Conservation (phyloP, 2,797 vertebrate genomes). For the Siniperca undulata region DNA sequence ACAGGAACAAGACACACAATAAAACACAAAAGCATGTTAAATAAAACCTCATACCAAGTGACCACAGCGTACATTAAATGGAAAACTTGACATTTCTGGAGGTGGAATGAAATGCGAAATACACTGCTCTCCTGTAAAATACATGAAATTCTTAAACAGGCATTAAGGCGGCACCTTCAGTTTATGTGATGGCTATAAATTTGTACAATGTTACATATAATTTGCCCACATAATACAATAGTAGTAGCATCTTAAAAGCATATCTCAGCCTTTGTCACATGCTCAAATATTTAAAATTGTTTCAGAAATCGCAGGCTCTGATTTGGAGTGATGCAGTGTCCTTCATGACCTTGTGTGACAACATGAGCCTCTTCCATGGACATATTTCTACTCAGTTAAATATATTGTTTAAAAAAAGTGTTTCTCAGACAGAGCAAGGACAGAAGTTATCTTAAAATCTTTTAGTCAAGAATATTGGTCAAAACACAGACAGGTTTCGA, state of each 20-base stretch:
- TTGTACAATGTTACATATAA: background rate
- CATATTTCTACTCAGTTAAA: slow-evolving; percentile 4
- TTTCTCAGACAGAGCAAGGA: background rate
- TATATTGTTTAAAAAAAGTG: background rate
- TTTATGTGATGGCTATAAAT: background rate
- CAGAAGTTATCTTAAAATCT: background rate
- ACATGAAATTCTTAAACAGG: slow-evolving; percentile 1
- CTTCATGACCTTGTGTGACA: slow-evolving; percentile 43
- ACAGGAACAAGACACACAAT: slow-evolving; percentile 16
- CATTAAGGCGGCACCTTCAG: background rate
- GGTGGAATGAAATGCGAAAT: slow-evolving; percentile 6
- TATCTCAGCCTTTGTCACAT: slow-evolving; percentile 9
- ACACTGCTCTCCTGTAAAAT: background rate
- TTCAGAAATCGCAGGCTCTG: slow-evolving; percentile 39
- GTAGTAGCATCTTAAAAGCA: slow-evolving; percentile 37
- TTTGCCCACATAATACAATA: slow-evolving; percentile 28
- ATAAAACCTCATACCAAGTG: slow-evolving; percentile 10
- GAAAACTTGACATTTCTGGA: slow-evolving; percentile 18
- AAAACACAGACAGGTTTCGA: background rate
- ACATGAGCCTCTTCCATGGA: background rate
- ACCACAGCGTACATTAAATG: background rate
- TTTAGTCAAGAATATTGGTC: slow-evolving; percentile 6
- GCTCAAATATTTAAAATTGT: background rate
- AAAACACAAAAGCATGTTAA: slow-evolving; percentile 24
- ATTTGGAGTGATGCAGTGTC: slow-evolving; percentile 58